phyloP scores from a whole-genome alignment of 2,888 invertebrate genomes.

The Sesia apiformis region DNA sequence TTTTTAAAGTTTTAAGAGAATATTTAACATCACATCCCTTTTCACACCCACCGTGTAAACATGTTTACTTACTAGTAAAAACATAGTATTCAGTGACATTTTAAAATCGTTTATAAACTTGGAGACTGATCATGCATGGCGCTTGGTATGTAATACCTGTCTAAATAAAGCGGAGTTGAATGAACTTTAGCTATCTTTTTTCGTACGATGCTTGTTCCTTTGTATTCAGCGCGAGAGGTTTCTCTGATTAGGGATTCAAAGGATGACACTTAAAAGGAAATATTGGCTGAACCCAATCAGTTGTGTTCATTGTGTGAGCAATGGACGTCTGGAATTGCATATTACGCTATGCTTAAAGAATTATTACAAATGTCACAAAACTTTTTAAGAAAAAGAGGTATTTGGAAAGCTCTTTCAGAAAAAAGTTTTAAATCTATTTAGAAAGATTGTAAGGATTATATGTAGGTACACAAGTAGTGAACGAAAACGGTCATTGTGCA shows the following conservation, averaged over 20 bases:
- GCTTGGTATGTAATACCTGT: slow-evolving; percentile 11
- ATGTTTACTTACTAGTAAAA: slow-evolving; percentile 1
- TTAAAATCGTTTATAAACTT: slow-evolving; percentile 1
- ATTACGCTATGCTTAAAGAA: neutral
- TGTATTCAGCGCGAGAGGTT: slow-evolving; percentile 59
- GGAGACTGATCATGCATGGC: slow-evolving; percentile 9
- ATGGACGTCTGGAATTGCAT: slow-evolving; percentile 1
- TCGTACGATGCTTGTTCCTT: slow-evolving; percentile 42
- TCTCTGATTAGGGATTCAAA: slow-evolving; percentile 67
- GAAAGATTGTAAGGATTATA: too few relatives aligned
- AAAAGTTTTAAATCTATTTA: too few relatives aligned
- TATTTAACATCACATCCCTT: too few relatives aligned
- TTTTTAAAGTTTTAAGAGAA: too few relatives aligned
- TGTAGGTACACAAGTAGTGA: too few relatives aligned
- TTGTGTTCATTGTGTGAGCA: slow-evolving; percentile 21
- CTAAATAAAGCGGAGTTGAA: slow-evolving; percentile 43
- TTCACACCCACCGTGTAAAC: neutral
- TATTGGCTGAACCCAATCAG: slow-evolving; percentile 43
- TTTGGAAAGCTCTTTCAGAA: too few relatives aligned
- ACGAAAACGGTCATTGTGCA: too few relatives aligned
- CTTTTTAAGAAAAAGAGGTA: too few relatives aligned
- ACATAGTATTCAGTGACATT: slow-evolving; percentile 1
- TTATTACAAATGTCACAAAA: too few relatives aligned
- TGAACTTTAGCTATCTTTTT: slow-evolving; percentile 47
- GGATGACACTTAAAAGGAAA: slow-evolving; percentile 66